Conservation (phyloP, 2,113 vertebrate species). For the Alethe castanea region DNA sequence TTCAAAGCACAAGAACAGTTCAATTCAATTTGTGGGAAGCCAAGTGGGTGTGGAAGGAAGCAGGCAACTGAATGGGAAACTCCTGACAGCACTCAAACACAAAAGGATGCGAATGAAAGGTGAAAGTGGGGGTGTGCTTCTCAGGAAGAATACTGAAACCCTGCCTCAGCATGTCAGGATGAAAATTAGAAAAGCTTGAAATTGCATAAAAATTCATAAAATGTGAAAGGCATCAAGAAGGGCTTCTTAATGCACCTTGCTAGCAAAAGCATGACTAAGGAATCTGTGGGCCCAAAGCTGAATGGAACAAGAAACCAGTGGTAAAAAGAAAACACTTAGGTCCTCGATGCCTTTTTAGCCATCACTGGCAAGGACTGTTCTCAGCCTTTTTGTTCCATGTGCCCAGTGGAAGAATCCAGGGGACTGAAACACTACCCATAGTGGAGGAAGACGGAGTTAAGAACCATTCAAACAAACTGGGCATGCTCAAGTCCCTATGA, state of each 20-base stretch:
- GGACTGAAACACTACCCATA: not conserved
- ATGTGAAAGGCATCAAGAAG: not conserved
- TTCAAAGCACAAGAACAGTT: slow-evolving; percentile 13
- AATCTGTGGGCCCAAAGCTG: not conserved
- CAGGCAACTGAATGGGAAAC: not conserved
- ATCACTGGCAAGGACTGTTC: not conserved
- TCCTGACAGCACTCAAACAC: slow-evolving; percentile 25
- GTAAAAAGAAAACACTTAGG: not conserved
- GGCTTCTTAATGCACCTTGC: not conserved
- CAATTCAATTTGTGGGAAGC: not conserved
- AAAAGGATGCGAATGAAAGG: not conserved
- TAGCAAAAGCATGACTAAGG: not conserved
- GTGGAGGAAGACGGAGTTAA: not conserved
- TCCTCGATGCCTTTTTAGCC: not conserved
- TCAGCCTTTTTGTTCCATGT: not conserved
- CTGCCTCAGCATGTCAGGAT: not conserved
- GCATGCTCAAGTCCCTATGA: not conserved
- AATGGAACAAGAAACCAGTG: not conserved
- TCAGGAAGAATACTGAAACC: not conserved
- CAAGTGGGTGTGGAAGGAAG: not conserved
- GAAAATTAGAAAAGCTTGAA: slow-evolving; percentile 1
- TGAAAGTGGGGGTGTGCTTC: not conserved
- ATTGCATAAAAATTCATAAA: not conserved
- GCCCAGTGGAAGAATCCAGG: not conserved
- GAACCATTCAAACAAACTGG: not conserved